These are phyloP conservation scores for Chroicocephalus ridibundus DNA, from an alignment of 2,113 vertebrate species.

Conservation along the genomic window DNA sequence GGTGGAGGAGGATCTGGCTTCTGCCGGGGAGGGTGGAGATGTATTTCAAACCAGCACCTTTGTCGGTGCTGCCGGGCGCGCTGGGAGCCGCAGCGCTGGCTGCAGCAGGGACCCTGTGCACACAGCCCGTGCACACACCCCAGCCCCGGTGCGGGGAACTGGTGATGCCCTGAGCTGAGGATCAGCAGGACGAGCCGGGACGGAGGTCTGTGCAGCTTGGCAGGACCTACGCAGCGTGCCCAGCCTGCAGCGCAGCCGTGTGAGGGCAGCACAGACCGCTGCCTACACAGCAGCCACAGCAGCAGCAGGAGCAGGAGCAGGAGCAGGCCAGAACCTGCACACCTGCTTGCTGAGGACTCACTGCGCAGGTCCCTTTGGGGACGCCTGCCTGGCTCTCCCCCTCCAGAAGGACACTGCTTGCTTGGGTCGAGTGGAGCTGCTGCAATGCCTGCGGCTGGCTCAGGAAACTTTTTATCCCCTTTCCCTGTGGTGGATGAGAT, in stretches of 20 bases:
- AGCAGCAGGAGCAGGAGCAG: not conserved
- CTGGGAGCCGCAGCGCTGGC: not conserved
- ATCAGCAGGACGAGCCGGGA: rapidly evolving
- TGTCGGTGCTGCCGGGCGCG: rapidly evolving
- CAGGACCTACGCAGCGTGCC: rapidly evolving
- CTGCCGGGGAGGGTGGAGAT: not conserved
- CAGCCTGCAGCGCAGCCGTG: not conserved
- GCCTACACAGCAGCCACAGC: not conserved
- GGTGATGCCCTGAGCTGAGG: rapidly evolving
- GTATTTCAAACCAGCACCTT: not conserved
- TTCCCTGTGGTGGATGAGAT: rapidly evolving
- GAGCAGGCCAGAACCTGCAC: not conserved
- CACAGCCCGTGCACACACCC: rapidly evolving
- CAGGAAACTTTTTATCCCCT: not conserved
- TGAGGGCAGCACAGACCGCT: slow-evolving; percentile 56
- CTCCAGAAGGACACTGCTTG: not conserved
- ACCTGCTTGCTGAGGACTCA: not conserved
- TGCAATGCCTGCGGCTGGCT: not conserved
- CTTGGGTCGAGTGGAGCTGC: not conserved
- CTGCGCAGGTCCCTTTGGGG: not conserved
- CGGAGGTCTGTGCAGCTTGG: not conserved
- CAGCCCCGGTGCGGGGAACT: not conserved
- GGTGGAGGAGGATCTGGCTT: not conserved
- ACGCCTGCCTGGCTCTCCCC: rapidly evolving
- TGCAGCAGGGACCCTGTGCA: not conserved